Base-by-base conservation (phyloP, 2,888 invertebrate genomes). In the Lissocephala sabroskyi region DNA sequence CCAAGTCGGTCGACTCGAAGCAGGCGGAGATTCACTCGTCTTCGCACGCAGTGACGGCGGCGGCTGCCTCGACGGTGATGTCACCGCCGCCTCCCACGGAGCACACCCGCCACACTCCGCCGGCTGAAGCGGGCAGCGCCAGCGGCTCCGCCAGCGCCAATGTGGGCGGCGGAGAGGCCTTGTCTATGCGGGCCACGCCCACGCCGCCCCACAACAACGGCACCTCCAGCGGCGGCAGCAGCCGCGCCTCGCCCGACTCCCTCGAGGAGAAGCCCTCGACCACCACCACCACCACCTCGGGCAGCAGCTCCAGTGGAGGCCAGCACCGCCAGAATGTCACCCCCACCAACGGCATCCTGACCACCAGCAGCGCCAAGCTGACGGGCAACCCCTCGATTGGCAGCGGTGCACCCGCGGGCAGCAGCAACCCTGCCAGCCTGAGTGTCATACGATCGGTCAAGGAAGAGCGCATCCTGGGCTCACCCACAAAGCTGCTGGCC, bases 361-460 rank as follows among this genome's bases (percentile, higher is more conserved):
- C 56, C 5, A 52, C 56, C 5, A 49, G 46, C 16, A 56, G 49
- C 16, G 52, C 52, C 41, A 39, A 45, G 10, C 48, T 17, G 32
- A 52, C 55, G 46, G 43, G 33, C 44, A 54, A 44, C 26, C 52
- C 13, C 3, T 53, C 37, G 3, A 53, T 39, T 29, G 51, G 32
- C 47, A 51, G 45, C 28, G 49, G 49, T 45, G 56, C 48, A 16
- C 48, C 55, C 18, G 51, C 57, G 49, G 46, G 57, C 45, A 56
- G 67, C 40, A 45, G 74, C 48, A n/a, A n/a, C n/a, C n/a, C n/a
- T n/a, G n/a, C n/a, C n/a, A 79, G 78, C 47, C 62, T 80, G 57
- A 84, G 85, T 70, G 85, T 85, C 45, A 85, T 85, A 59, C 81
- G 85, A 35, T 81, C 83, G 0, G 83, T 85, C 1, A 84, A 84